A percentile compares a stretch with the other conserved stretches of the same genome.
These are phyloP conservation scores for Caenorhabditis parvicauda DNA, from an alignment of 2,888 invertebrate species.

Conservation along the genomic window DNA sequence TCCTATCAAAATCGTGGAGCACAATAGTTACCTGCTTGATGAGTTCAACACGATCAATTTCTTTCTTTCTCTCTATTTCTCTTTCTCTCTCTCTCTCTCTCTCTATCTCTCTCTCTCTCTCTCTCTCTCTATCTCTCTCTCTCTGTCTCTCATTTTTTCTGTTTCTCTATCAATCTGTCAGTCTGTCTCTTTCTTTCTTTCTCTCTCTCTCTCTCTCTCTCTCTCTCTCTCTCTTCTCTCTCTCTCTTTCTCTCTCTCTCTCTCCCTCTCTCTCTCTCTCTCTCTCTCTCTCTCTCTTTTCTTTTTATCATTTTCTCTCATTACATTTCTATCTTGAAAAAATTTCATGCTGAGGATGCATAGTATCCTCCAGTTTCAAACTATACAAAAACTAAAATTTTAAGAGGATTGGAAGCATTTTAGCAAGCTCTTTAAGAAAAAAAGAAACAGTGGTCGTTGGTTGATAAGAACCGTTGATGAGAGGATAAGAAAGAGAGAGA, in stretches of 20 bases:
- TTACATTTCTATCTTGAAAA: conserved; percentile 7
- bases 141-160: neutral
- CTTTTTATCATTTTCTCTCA: conserved; percentile 6
- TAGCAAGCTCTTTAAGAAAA: neutral
- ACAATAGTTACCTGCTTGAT: too few species aligned
- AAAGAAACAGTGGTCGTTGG: conserved; percentile 8
- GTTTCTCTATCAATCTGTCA: neutral
- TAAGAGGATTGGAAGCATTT: conserved; percentile 7
- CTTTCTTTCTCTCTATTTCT: neutral
- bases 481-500: conserved; percentile 5
- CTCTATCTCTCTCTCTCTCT: neutral
- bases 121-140: neutral
- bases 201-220: conserved; percentile 15
- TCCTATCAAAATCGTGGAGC: too few species aligned
- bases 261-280: conserved; percentile 6
- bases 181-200: neutral
- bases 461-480: conserved; percentile 4
- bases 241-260: conserved; percentile 9
- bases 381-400: too few species aligned
- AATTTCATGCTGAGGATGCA: conserved; percentile 1
- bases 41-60: neutral
- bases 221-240: conserved; percentile 8
- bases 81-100: neutral
- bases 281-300: conserved; percentile 4
- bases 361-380: too few species aligned